Evolutionary conservation across 2,888 invertebrate species (phyloP), one percentile per base, ranked within the genome.

Genomic region (Antheraea yamamai): DNA sequence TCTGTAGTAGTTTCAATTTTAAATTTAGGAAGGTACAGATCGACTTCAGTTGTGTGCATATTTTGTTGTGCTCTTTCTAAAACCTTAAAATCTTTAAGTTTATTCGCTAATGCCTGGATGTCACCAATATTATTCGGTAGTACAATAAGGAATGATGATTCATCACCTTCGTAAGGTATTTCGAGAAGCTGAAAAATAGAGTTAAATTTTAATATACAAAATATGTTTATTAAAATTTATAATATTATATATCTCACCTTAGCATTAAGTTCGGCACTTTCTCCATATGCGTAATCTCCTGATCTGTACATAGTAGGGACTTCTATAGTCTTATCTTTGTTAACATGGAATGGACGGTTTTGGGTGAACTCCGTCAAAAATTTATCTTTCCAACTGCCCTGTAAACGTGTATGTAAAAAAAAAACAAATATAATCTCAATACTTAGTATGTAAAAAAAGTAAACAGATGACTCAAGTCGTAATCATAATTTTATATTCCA

Each of bases 11-110:
- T 96, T 89, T 98, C 97, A 74, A 98, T 96, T 87, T 96, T 97
- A 88, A 98, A 98, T 85, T 96, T 97, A 0, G 98, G 98, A 74
- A 98, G 86, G 55, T 91, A 93, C 0, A 98, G 94, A 0, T 95
- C 87, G 2, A 98, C 96, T 83, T 96, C 95, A 1, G 86, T 83
- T 0, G 77, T 16, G 0, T 77, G 78, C 95, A 96, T 91, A 6
- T 87, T 82, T 0, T 88, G 66, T 0, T 80, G 80, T n/a, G 96
- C 91, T 0, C 93, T 91, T 1, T 88, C 83, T 8, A 95, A 90
- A 0, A 84, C 83, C 0, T 94, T 79, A 1, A 88, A 83, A 20
- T 92, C 87, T 6, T 93, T 91, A 6, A 98, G 84, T 85, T 96
- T 96, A 1, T 93, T 85, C 84, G 97, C 95, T 55, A 98, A 84